Conservation (phyloP, 2,888 invertebrate species). For the Crepidodera aurea region DNA sequence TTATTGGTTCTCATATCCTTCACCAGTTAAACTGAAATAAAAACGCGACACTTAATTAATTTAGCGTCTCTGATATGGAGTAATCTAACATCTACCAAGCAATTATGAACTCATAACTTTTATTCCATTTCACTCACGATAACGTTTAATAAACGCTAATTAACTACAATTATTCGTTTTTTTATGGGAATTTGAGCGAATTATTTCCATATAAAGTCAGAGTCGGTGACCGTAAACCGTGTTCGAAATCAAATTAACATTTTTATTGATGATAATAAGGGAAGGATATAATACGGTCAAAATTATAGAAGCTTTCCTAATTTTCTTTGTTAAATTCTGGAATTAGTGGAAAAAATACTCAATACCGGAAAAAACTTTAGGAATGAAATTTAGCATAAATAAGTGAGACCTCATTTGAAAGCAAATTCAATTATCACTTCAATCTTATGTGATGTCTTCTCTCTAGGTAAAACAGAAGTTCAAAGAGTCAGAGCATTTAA, state of each 20-base stretch:
- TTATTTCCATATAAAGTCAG: not conserved
- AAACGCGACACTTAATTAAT: not conserved
- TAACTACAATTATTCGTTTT: not conserved
- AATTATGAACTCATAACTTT: conserved; percentile 3
- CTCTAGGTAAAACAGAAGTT: too few relatives aligned
- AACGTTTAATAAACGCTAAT: conserved; percentile 2
- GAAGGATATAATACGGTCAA: too few relatives aligned
- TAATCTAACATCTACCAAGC: not conserved
- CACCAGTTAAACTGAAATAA: not conserved
- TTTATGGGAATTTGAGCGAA: conserved; percentile 2
- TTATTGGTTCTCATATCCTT: not conserved
- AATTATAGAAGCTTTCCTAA: too few relatives aligned
- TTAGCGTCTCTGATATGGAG: not conserved
- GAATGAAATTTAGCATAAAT: too few relatives aligned
- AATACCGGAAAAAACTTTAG: too few relatives aligned
- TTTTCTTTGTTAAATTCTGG: too few relatives aligned
- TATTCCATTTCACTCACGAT: not conserved
- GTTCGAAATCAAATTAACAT: not conserved
- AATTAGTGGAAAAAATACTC: too few relatives aligned
- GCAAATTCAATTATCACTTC: too few relatives aligned
- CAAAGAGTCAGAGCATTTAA: too few relatives aligned
- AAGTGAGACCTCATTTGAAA: too few relatives aligned
- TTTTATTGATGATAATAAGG: not conserved
- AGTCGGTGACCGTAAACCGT: not conserved
- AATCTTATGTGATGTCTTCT: too few relatives aligned